A percentile compares a stretch with the other conserved stretches of the same genome.
Evolutionary conservation across 1,140 invertebrate species (phyloP).

Genomic region (Psilanteris sp.): DNA sequence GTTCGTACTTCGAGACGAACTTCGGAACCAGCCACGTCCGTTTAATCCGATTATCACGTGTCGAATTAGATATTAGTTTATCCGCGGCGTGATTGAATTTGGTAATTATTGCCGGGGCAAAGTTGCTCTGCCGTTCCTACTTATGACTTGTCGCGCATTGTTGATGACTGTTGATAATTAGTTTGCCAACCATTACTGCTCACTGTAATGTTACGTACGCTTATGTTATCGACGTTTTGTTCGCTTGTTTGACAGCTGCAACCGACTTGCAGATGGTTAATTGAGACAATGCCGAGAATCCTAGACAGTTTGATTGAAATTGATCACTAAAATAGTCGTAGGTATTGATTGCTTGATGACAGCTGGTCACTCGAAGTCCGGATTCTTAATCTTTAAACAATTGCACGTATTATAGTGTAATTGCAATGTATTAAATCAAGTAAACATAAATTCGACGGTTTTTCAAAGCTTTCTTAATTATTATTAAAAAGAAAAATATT

Average conservation of each 20-base stretch:
- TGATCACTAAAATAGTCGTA: constrained; percentile 13
- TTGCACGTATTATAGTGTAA: too few relatives aligned
- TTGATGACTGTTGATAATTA: constrained; percentile 51
- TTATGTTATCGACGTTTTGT: constrained; percentile 30
- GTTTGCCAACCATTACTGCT: constrained; percentile 14
- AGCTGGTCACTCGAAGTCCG: too few relatives aligned
- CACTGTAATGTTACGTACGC: constrained; percentile 10
- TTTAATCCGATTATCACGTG: constrained; percentile 56
- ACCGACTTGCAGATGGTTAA: constrained; percentile 14
- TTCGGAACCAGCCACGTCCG: constrained; percentile 27
- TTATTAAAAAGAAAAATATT: too few relatives aligned
- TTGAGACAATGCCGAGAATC: constrained; percentile 18
- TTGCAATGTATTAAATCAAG: too few relatives aligned
- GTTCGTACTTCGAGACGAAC: constrained; percentile 10
- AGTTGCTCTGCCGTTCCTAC: constrained; percentile 11
- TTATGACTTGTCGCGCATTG: constrained; percentile 39
- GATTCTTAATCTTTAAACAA: too few relatives aligned
- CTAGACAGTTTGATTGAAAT: constrained; percentile 3
- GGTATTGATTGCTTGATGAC: too few relatives aligned
- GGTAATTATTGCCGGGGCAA: constrained; percentile 26
- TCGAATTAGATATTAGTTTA: constrained; percentile 51
- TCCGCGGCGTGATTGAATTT: constrained; percentile 44
- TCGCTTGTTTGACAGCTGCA: constrained; percentile 14
- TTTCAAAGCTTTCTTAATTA: too few relatives aligned
- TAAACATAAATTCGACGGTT: too few relatives aligned